phyloP scores from a whole-genome alignment of 2,113 vertebrate species.

The Physeter macrocephalus region DNA sequence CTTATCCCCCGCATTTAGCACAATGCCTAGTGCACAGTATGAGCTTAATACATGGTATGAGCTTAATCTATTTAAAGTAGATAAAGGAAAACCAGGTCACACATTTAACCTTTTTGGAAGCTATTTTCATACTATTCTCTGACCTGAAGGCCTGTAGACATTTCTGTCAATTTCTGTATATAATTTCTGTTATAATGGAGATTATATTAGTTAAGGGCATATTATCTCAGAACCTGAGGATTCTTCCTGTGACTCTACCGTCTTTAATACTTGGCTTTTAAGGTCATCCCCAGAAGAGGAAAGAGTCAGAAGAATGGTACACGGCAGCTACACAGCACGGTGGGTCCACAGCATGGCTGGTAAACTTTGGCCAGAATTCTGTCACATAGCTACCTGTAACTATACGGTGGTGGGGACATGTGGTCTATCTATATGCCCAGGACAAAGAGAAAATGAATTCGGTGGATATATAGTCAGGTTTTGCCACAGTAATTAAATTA shows the following conservation, averaged over 20 bases:
- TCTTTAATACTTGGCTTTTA: background rate
- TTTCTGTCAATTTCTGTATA: background rate
- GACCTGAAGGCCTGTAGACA: background rate
- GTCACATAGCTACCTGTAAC: background rate
- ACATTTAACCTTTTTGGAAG: background rate
- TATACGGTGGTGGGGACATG: background rate
- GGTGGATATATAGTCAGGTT: background rate
- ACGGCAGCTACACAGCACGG: rapidly evolving
- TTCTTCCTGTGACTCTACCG: background rate
- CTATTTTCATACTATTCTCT: background rate
- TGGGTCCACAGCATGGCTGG: rapidly evolving
- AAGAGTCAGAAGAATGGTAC: background rate
- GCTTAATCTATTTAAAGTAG: background rate
- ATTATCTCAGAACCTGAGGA: background rate
- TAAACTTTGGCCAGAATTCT: background rate
- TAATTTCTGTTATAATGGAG: background rate
- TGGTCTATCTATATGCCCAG: background rate
- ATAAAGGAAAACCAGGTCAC: background rate
- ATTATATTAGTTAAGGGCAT: background rate
- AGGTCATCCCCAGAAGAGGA: background rate
- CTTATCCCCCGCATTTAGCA: background rate
- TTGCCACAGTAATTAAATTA: background rate
- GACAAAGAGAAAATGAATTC: background rate
- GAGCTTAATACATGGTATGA: background rate
- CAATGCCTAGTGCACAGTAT: background rate